phyloP scores from a whole-genome alignment of 2,888 invertebrate genomes.

The Ormyrus pomaceus region DNA sequence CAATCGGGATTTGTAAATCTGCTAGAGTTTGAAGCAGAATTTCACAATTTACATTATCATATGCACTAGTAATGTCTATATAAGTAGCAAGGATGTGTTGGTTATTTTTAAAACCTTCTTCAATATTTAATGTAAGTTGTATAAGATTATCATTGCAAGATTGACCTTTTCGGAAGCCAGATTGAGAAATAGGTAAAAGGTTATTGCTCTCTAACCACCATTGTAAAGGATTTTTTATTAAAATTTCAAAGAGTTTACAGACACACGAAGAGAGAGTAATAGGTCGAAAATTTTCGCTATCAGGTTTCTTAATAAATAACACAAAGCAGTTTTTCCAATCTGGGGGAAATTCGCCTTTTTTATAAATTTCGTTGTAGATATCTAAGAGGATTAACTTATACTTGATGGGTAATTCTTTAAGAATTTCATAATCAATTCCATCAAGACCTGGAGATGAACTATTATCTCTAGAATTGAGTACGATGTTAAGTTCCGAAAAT shows the following conservation, averaged over 20 bases:
- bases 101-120: constrained; percentile 23
- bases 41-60: background rate
- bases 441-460: constrained; percentile 24
- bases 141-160: constrained; percentile 5
- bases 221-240: constrained; percentile 50
- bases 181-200: constrained; percentile 28
- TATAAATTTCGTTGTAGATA: constrained; percentile 53
- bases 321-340: constrained; percentile 39
- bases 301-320: constrained; percentile 46
- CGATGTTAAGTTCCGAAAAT: background rate
- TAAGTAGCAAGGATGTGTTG: constrained; percentile 24
- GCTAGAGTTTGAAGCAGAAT: background rate
- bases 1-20: no score
- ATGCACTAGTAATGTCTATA: background rate
- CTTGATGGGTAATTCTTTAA: constrained; percentile 33
- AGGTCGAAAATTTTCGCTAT: constrained; percentile 39
- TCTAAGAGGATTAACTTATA: constrained; percentile 48
- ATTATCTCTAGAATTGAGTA: background rate
- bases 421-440: constrained; percentile 45
- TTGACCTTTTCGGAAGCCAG: constrained; percentile 15
- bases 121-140: constrained; percentile 9
- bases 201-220: constrained; percentile 51
- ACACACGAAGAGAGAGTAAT: constrained; percentile 52
- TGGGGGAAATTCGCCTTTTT: background rate
- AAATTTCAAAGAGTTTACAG: constrained; percentile 52